These are phyloP conservation scores for Drosophila fungiperda DNA, from an alignment of 2,888 invertebrate species.

Conservation along the genomic window DNA sequence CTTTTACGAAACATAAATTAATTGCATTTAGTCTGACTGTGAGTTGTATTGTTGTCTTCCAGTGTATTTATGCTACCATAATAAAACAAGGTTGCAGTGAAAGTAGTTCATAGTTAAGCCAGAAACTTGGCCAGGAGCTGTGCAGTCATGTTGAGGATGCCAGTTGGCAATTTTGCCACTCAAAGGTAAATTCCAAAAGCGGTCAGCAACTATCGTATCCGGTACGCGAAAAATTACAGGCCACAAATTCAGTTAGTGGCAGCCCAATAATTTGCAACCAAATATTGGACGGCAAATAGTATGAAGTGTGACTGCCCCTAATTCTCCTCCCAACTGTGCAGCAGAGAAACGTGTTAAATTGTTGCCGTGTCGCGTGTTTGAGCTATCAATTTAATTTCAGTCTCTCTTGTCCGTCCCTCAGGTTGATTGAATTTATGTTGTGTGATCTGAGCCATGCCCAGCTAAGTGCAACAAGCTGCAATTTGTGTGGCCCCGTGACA, in stretches of 20 bases:
- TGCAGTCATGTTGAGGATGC: conserved; percentile 24
- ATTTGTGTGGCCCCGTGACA: conserved; percentile 34
- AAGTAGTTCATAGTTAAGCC: conserved; percentile 31
- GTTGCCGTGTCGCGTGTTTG: conserved; percentile 44
- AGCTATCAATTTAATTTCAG: conserved; percentile 39
- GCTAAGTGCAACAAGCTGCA: conserved; percentile 63
- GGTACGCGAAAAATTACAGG: conserved; percentile 26
- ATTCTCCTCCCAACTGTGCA: not conserved
- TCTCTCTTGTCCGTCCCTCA: conserved; percentile 34
- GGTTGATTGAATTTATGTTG: conserved; percentile 58
- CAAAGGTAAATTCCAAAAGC: conserved; percentile 50
- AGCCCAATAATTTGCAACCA: conserved; percentile 3
- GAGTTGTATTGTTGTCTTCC: conserved; percentile 22
- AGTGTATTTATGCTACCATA: conserved; percentile 54
- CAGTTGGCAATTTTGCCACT: conserved; percentile 37
- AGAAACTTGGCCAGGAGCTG: conserved; percentile 21
- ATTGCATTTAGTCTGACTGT: conserved; percentile 52
- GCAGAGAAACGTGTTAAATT: conserved; percentile 40
- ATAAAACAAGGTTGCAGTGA: conserved; percentile 13
- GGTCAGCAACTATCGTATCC: conserved; percentile 64
- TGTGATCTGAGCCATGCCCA: conserved; percentile 63
- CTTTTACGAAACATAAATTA: conserved; percentile 38
- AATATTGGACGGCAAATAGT: conserved; percentile 22
- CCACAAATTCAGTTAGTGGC: conserved; percentile 16
- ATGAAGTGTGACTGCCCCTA: conserved; percentile 6